These are phyloP conservation scores for Drosophila simulans DNA, from an alignment of 1,140 invertebrate species.

Conservation along the genomic window DNA sequence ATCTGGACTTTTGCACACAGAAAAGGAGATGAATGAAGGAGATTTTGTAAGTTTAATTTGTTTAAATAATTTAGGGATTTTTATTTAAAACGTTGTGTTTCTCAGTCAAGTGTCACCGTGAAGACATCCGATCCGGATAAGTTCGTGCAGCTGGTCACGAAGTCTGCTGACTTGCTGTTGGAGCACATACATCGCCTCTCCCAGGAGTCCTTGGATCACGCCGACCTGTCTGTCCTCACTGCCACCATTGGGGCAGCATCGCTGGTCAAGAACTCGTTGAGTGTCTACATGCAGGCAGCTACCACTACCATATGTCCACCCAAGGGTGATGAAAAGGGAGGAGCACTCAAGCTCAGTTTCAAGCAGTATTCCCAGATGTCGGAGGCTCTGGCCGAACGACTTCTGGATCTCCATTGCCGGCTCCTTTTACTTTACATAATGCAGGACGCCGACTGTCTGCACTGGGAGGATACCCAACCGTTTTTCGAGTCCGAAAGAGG, in stretches of 20 bases:
- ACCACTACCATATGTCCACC: slow-evolving; percentile 79
- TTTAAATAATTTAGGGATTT: too few relatives aligned
- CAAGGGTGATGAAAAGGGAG: slow-evolving; percentile 82
- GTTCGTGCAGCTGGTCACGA: slow-evolving; percentile 88
- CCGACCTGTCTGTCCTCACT: slow-evolving; percentile 91
- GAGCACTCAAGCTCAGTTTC: slow-evolving; percentile 86
- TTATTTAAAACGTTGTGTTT: neutral
- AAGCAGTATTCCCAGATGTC: slow-evolving; percentile 92
- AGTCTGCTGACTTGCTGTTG: slow-evolving; percentile 88
- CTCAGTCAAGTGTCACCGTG: slow-evolving; percentile 86
- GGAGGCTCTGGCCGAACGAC: slow-evolving; percentile 91
- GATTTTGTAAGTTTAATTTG: slow-evolving; percentile 60
- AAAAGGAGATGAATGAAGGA: slow-evolving; percentile 73
- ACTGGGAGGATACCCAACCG: slow-evolving; percentile 87
- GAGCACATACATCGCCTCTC: slow-evolving; percentile 91
- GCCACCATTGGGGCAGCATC: slow-evolving; percentile 91
- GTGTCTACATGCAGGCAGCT: slow-evolving; percentile 87
- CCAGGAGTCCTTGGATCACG: slow-evolving; percentile 92
- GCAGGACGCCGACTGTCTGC: slow-evolving; percentile 90
- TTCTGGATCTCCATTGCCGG: slow-evolving; percentile 91
- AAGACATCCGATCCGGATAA: slow-evolving; percentile 90
- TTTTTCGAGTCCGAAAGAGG: slow-evolving; percentile 89
- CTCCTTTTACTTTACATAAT: slow-evolving; percentile 91
- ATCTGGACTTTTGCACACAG: slow-evolving; percentile 84
- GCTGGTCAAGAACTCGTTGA: slow-evolving; percentile 90